Evolutionary conservation across 2,113 vertebrate genomes (phyloP).

Genomic region (Scartelaos histophorus): DNA sequence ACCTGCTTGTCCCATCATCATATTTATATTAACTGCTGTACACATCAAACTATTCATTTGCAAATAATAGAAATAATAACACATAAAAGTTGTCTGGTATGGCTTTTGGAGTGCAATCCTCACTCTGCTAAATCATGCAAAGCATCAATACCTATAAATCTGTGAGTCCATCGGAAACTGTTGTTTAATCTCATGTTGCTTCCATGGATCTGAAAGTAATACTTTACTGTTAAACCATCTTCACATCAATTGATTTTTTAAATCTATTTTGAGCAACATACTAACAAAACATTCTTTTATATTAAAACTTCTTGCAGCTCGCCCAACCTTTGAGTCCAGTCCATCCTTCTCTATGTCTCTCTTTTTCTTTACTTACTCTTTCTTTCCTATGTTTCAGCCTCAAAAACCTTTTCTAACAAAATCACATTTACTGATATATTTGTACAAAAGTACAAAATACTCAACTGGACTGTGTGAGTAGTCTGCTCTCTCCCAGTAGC

Average conservation of each 20-base stretch:
- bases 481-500: slow-evolving; percentile 16
- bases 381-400: slow-evolving; percentile 3
- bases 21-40: slow-evolving; percentile 81
- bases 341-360: not conserved
- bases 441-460: slow-evolving; percentile 66
- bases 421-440: slow-evolving; percentile 63
- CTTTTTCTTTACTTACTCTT: slow-evolving; percentile 19
- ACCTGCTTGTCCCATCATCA: slow-evolving; percentile 62
- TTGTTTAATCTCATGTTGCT: slow-evolving; percentile 9
- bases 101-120: slow-evolving; percentile 75
- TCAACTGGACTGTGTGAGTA: slow-evolving; percentile 43
- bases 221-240: slow-evolving; percentile 10
- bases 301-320: slow-evolving; percentile 1
- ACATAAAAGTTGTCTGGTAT: slow-evolving; percentile 79
- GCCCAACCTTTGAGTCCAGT: not conserved
- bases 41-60: slow-evolving; percentile 91
- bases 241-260: slow-evolving; percentile 36
- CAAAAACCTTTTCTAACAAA: not conserved
- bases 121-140: slow-evolving; percentile 78
- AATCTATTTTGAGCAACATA: slow-evolving; percentile 35
- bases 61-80: slow-evolving; percentile 84
- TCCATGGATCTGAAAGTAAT: slow-evolving; percentile 16
- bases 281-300: not conserved
- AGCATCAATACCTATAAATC: slow-evolving; percentile 83
- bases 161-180: slow-evolving; percentile 16